Evolutionary conservation across 1,140 invertebrate genomes (phyloP), one percentile per base, ranked within the genome.

Genomic region (Diabrotica undecimpunctata): DNA sequence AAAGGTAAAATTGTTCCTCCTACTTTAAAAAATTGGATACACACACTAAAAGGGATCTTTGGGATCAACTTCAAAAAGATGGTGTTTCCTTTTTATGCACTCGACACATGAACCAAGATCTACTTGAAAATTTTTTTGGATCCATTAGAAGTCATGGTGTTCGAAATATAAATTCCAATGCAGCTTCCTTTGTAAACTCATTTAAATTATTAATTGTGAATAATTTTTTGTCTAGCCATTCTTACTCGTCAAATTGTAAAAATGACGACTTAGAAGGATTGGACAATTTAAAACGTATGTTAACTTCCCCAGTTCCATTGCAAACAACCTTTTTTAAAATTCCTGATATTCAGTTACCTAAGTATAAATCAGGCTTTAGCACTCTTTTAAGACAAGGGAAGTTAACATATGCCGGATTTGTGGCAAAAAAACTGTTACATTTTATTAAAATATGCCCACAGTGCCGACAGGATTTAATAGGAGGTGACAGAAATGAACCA

Each of bases 91-190:
- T 39, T 64, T 46, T 64, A 6, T 39, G 7, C 9, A 57, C 10
- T 7, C 46, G 37, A 41, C 10, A 35, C 10, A 25, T 75, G 11
- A 77, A 76, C 61, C 73, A 77, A 64, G 74, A 76, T 68, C 46
- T 10, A 5, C 52, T 77, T 8, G 71, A 78, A 65, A 73, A 63
- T 61, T 75, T 76, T 60, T 79, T 79, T 55, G 69, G 70, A 2
- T 50, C 62, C 37, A 72, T 78, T 12, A 64, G 74, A 65, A 62
- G 53, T 36, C 39, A 61, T 54, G 14, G 53, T 25, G 60, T 46
- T 35, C 36, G 53, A 14, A 35, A 57, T 50, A 59, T 39, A 14
- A 13, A 38, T 11, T 59, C 65, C 7, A 50, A 13, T 12, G 59
- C 54, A 10, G 35, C 52, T 62, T 59, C 54, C 36, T 66, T 66